A percentile compares a stretch with the other conserved stretches of the same genome.
These are phyloP conservation scores for Oscheius sp. DNA, from an alignment of 2,888 invertebrate species.

Conservation along the genomic window DNA sequence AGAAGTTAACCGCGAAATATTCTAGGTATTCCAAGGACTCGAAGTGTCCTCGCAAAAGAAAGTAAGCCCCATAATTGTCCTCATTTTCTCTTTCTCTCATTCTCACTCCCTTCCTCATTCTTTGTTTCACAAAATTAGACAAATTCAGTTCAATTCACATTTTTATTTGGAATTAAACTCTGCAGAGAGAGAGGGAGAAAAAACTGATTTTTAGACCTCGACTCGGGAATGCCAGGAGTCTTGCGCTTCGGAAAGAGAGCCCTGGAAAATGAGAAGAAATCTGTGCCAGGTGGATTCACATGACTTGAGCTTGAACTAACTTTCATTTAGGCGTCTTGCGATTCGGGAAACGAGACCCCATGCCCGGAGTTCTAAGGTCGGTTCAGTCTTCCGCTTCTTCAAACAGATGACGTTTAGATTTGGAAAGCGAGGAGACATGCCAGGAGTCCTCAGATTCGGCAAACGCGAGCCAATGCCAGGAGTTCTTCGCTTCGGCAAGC, in stretches of 20 bases:
- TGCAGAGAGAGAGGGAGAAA: background rate
- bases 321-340: slow-evolving; percentile 16
- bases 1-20: too few species aligned
- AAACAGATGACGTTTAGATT: slow-evolving; percentile 17
- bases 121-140: background rate
- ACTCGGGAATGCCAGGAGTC: slow-evolving; percentile 65
- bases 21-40: too few species aligned
- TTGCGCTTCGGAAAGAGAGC: slow-evolving; percentile 62
- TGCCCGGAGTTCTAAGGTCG: slow-evolving; percentile 46
- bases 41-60: background rate
- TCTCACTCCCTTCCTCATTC: background rate
- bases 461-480: slow-evolving; percentile 42
- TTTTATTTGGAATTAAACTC: too few species aligned
- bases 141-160: background rate
- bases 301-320: slow-evolving; percentile 14
- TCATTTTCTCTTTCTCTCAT: background rate
- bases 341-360: slow-evolving; percentile 40
- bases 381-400: too few species aligned
- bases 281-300: slow-evolving; percentile 54
- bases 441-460: slow-evolving; percentile 42
- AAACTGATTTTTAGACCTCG: slow-evolving; percentile 38
- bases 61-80: background rate
- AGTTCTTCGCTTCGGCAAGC: slow-evolving; percentile 40
- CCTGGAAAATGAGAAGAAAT: slow-evolving; percentile 49
- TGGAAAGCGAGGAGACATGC: slow-evolving; percentile 40